Evolutionary conservation across 2,888 invertebrate genomes (phyloP), one percentile per base, ranked within the genome.

Genomic region (Agrochola lychnidis): DNA sequence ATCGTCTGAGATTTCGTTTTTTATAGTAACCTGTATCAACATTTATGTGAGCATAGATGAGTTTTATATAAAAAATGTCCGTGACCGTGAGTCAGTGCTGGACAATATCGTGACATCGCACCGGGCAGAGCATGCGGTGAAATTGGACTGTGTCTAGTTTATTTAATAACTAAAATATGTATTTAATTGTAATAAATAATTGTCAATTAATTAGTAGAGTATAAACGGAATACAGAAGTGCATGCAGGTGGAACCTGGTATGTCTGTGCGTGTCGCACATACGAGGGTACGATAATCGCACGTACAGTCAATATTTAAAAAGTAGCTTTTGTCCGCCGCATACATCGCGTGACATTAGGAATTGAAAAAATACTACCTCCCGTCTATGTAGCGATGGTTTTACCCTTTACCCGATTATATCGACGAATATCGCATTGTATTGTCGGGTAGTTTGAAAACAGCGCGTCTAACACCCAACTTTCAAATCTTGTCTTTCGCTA

Each of bases 301-400:
- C 83, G 75, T 77, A 80, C 48, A 75, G 71, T 81, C 83, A 86
- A 86, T 86, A 81, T 79, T 85, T 86, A 83, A 80, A 79, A 79
- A 53, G 75, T 61, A 86, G 83, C 86, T 80, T 84, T 86, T 76
- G 72, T 80, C 59, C 76, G 57, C 61, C 51, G 80, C 73, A 70
- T 61, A 67, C 62, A 79, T 84, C 73, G 86, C 86, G 86, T 86
- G 79, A 86, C 70, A 83, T 82, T 82, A 79, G 57, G 59, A 76
- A 86, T 85, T 74, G 45, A 83, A 83, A 76, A 83, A 81, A 70
- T 66, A 83, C 30, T 69, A 45, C 73, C 61, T 64, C 57, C 57
- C 36, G 61, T 48, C 61, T 81, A 69, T 77, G 68, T 64, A 62
- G 70, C 68, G 56, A 76, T 73, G 61, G 70, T 53, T 72, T 80